Evolutionary conservation across 2,888 invertebrate genomes (phyloP).

Genomic region (Phalera bucephala): DNA sequence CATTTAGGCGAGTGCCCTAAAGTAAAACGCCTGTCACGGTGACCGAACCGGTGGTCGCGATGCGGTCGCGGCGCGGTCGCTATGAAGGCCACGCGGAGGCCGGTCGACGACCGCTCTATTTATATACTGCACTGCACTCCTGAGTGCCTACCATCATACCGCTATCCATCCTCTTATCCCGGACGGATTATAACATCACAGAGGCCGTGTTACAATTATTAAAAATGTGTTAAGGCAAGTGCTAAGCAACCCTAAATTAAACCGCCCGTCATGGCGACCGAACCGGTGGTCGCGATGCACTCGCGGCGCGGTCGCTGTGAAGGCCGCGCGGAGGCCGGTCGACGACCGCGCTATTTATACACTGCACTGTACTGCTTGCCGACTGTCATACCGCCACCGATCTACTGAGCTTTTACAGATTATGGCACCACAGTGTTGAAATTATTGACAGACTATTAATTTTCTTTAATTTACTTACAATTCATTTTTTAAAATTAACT

Average conservation of each 20-base stretch:
- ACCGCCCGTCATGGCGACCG: conserved; percentile 13
- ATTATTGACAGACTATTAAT: too few species aligned
- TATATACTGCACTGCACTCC: conserved; percentile 57
- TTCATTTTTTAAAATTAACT: too few species aligned
- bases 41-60: conserved; percentile 29
- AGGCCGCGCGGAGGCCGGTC: conserved; percentile 79
- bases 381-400: conserved; percentile 38
- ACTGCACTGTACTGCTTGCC: too few species aligned
- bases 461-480: too few species aligned
- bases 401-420: conserved; percentile 18
- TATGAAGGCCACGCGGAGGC: conserved; percentile 77
- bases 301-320: conserved; percentile 49
- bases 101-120: conserved; percentile 79
- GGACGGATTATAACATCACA: neutral
- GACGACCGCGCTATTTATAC: conserved; percentile 77
- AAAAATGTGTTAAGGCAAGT: too few species aligned
- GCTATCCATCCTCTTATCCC: conserved; percentile 38
- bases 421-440: neutral
- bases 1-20: too few species aligned
- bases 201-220: too few species aligned
- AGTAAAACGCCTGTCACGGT: conserved; percentile 23
- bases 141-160: conserved; percentile 24
- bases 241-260: conserved; percentile 42
- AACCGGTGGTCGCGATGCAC: conserved; percentile 34
- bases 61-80: conserved; percentile 33